Base-by-base conservation (phyloP, 2,113 vertebrate species). In the Elephantulus edwardii region DNA sequence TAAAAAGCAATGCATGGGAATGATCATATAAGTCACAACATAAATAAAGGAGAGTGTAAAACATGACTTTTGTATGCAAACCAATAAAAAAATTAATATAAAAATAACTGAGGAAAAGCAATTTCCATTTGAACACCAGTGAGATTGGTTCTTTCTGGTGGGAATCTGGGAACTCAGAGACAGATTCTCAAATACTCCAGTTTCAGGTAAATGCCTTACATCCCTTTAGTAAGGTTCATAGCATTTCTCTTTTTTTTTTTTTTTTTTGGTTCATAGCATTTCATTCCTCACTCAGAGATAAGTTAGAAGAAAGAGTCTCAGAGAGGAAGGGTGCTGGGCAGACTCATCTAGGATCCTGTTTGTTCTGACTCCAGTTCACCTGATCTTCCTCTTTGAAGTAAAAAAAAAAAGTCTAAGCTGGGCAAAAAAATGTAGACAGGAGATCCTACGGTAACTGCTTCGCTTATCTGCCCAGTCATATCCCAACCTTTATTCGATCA, bases 241-340 rank as follows among this genome's bases (percentile, higher is more conserved):
- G 50, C 14, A 76, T 93, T 92, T 88, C n/a, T n/a, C n/a, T n/a
- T n/a, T n/a, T n/a, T n/a, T n/a, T n/a, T n/a, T n/a, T n/a, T n/a
- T n/a, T n/a, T n/a, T n/a, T n/a, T n/a, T n/a, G 26, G 50, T 13
- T n/a, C 64, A 79, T 20, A 88, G 50, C 14, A 76, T 93, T 92
- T 88, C n/a, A 68, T 17, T 50, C 12, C n/a, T 40, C 24, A 64
- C 70, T 86, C 68, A 83, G 33, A 74, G 52, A 44, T 42, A 83
- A 62, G 7, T 77, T 92, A 42, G 92, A 89, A 77, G 68, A 3
- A 82, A 33, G 48, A 3, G 13, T 89, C 20, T 35, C 72, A 66
- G 54, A 88, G 74, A 75, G 10, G 38, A 66, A 80, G 38, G 24
- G 9, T 70, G 75, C 71, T 79, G 72, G 85, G 26, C 75, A 83